Evolutionary conservation across 2,888 invertebrate genomes (phyloP).

Genomic region (Xanthorhoe designata): DNA sequence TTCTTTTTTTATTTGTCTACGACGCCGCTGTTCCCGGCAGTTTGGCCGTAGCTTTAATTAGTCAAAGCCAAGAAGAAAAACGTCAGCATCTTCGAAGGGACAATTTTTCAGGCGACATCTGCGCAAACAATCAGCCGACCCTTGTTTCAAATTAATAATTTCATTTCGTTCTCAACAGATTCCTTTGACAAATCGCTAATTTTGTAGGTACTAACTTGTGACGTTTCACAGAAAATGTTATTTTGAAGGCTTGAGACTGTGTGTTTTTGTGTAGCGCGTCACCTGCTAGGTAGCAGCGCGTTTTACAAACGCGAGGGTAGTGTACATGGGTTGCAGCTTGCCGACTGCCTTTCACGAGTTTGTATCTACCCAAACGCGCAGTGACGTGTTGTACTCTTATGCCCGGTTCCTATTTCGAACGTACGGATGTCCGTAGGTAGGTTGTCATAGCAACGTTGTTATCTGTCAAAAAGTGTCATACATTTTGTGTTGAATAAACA

Average conservation of each 20-base stretch:
- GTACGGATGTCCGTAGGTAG: too few species aligned
- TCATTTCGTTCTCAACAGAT: conserved; percentile 20
- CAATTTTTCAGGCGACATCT: conserved; percentile 28
- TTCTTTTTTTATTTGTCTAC: too few species aligned
- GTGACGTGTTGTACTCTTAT: too few species aligned
- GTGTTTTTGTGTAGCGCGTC: neutral
- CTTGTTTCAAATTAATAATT: conserved; percentile 28
- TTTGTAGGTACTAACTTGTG: conserved; percentile 5
- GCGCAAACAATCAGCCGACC: conserved; percentile 19
- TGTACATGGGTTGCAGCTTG: too few species aligned
- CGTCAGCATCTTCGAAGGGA: conserved; percentile 4
- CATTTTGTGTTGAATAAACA: too few species aligned
- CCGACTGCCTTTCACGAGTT: too few species aligned
- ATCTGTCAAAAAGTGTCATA: too few species aligned
- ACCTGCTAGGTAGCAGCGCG: too few species aligned
- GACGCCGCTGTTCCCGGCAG: neutral
- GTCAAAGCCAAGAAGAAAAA: conserved; percentile 5
- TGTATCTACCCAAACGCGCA: too few species aligned
- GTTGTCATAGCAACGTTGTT: too few species aligned
- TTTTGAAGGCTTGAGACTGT: neutral
- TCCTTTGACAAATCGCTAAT: conserved; percentile 24
- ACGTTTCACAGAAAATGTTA: neutral
- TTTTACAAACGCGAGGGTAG: too few species aligned
- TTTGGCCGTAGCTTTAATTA: neutral
- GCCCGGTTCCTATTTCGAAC: too few species aligned